Percentiles rank a stretch among this genome's conserved stretches.
Evolutionary conservation across 2,888 invertebrate species (phyloP).

Genomic region (Parochlus steinenii): DNA sequence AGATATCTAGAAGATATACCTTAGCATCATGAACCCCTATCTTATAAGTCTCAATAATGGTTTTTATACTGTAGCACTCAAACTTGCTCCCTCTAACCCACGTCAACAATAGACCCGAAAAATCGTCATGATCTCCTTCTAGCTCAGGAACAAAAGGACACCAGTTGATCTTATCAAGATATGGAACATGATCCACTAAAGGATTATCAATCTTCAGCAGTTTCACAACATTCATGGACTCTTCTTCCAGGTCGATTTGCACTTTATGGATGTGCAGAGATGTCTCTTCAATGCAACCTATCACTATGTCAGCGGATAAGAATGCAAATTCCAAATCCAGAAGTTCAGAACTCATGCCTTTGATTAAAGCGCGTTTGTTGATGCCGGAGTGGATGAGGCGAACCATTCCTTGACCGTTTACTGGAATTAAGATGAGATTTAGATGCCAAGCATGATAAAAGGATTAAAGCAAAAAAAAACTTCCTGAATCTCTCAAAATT

Average conservation of each 20-base stretch:
- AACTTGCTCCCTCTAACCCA: constrained; percentile 55
- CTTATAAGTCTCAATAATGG: constrained; percentile 23
- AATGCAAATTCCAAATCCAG: constrained; percentile 85
- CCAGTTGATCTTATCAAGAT: constrained; percentile 68
- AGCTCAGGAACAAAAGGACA: constrained; percentile 73
- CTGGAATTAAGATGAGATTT: constrained; percentile 6
- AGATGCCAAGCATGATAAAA: constrained; percentile 3
- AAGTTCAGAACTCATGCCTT: constrained; percentile 76
- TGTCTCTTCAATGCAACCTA: constrained; percentile 76
- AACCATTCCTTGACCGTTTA: constrained; percentile 45
- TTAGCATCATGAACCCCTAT: constrained; percentile 18
- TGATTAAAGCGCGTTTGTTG: constrained; percentile 61
- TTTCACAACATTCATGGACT: constrained; percentile 37
- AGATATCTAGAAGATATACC: constrained; percentile 6
- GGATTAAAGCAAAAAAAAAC: background rate
- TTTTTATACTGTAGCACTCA: constrained; percentile 27
- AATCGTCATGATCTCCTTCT: constrained; percentile 39
- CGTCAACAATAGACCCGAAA: constrained; percentile 60
- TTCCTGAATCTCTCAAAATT: background rate
- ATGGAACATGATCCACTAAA: constrained; percentile 28
- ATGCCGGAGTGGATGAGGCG: constrained; percentile 52
- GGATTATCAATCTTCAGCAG: constrained; percentile 30
- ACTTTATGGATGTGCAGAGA: constrained; percentile 68
- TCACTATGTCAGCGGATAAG: constrained; percentile 53
- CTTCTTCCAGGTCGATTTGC: constrained; percentile 41